Evolutionary conservation across 2,113 vertebrate genomes (phyloP), one percentile per base, ranked within the genome.

Genomic region (Actenoides lindsayi): DNA sequence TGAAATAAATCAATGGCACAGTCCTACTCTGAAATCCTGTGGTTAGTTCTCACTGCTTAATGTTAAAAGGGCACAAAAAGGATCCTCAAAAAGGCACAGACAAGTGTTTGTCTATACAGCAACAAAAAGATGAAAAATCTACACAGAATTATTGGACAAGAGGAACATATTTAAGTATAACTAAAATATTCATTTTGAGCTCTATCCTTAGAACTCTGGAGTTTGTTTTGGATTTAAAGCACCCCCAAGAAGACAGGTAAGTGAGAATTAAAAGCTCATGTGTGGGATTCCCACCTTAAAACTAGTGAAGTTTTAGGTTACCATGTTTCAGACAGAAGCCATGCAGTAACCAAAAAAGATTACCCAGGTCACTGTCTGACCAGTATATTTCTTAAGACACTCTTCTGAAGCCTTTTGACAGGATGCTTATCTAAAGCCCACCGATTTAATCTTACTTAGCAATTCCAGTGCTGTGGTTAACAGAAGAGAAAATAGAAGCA

Each of bases 361-460:
- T 27, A 85, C 23, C 7, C 53, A 68, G 44, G 85, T 76, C 53
- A 51, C 53, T 77, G 48, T 28, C 57, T 68, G 71, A 67, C 48
- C 42, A 31, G 54, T n/a, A 51, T 79, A 17, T 70, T 87, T 80
- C 68, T 76, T 42, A 67, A 67, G 35, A 71, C 18, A 16, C 2
- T 44, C 59, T 81, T 77, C 80, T 42, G 68, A 70, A 93, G 51
- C 64, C 79, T 88, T 89, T 86, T 10, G 7, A 69, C 67, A 65
- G 71, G 41, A 83, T 13, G 33, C 80, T 90, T 89, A 86, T 27
- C 80, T 83, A 76, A 88, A 90, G 73, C 56, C 30, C 44, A 37
- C 44, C 28, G 23, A 83, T 86, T 78, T 95, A 93, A 96, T 90
- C 93, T 81, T 91, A 90, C 87, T 93, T 92, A 81, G 83, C 46